phyloP scores from a whole-genome alignment of 1,140 invertebrate species.

The Mamestra configurata region DNA sequence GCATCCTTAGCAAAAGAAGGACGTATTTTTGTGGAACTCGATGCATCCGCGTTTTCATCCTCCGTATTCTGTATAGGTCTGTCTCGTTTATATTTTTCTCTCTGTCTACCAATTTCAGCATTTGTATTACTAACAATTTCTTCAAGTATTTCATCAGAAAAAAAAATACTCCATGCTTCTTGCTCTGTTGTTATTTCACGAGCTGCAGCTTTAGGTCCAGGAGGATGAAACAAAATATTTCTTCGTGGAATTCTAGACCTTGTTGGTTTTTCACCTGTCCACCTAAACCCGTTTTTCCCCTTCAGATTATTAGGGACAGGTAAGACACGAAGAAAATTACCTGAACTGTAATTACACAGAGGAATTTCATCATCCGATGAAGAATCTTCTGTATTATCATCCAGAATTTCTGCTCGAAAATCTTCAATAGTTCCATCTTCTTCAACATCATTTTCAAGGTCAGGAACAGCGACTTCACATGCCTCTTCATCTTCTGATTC shows the following conservation, averaged over 20 bases:
- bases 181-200: not conserved
- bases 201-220: not conserved
- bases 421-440: slow-evolving; percentile 7
- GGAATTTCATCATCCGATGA: slow-evolving; percentile 9
- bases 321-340: slow-evolving; percentile 7
- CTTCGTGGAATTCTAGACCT: not conserved
- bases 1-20: not conserved
- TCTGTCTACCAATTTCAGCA: not conserved
- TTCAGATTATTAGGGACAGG: slow-evolving; percentile 13
- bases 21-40: not conserved
- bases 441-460: slow-evolving; percentile 14
- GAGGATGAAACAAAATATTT: not conserved
- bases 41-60: not conserved
- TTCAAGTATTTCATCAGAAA: not conserved
- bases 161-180: slow-evolving; percentile 4
- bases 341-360: slow-evolving; percentile 10
- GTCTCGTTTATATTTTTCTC: not conserved
- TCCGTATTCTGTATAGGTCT: not conserved
- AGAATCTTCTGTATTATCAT: slow-evolving; percentile 14
- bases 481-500: slow-evolving; percentile 12
- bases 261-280: slow-evolving; percentile 2
- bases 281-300: slow-evolving; percentile 11
- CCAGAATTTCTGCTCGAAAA: slow-evolving; percentile 3
- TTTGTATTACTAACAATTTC: not conserved
- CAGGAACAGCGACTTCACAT: slow-evolving; percentile 2